Evolutionary conservation across 2,797 vertebrate species (phyloP), one percentile per base, ranked within the genome.

Genomic region (Crypturellus tataupa): DNA sequence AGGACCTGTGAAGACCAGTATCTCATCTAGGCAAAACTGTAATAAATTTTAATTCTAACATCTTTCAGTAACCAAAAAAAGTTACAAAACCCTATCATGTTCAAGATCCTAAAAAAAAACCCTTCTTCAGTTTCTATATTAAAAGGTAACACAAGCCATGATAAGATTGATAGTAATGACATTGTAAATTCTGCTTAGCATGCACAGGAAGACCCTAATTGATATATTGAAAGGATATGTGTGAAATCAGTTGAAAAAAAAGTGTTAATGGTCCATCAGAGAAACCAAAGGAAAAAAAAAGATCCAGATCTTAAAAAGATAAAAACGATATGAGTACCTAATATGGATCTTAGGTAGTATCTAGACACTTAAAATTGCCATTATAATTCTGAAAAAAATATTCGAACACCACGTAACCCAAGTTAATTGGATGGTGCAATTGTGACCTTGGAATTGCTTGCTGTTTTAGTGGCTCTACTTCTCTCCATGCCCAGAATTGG

Each of bases 211-310:
- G 70, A 96, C 87, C 47, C 56, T 91, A 89, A 93, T 55, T 92
- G 89, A 95, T 94, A 81, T 79, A 93, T 92, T 8, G 39, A 93
- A 93, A 94, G 33, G 78, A 92, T 95, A 95, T 72, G 87, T 94
- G 92, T 95, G 87, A 96, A 95, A 94, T 93, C 23, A 93, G 76
- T 94, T 89, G 86, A 85, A 96, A 96, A 49, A 49, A 94, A 94
- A 94, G 87, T 95, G 91, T 87, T 94, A 96, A 90, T 85, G 89
- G 81, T 93, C 87, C 91, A 94, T 83, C 92, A 94, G 76, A 96
- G 55, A 63, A 90, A 96, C 78, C 24, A 89, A 77, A 92, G 64
- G 67, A 64, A 42, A 56, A 81, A 42, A 56, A 16, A 10, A 79
- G 53, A 56, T 64, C 25, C 51, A 80, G 68, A 85, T 60, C 75